Evolutionary conservation across 2,113 vertebrate genomes (phyloP).

Genomic region (Agapornis roseicollis): DNA sequence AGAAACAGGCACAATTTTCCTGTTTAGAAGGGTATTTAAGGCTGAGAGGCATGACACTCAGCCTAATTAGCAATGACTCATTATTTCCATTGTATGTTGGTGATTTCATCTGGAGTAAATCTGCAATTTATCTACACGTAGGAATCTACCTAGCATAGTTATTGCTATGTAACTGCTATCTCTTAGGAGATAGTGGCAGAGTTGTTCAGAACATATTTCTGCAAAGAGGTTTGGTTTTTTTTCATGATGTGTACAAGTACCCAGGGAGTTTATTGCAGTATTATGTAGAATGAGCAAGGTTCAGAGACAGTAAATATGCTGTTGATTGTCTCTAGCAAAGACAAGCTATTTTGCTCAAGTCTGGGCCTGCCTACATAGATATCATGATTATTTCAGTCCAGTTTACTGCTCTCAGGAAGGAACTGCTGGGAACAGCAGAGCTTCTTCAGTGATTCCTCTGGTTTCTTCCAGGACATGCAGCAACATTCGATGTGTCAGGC

Average conservation of each 20-base stretch:
- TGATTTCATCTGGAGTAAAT: neutral
- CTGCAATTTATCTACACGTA: neutral
- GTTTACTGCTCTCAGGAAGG: neutral
- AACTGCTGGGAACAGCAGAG: neutral
- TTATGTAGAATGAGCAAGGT: neutral
- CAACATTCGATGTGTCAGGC: neutral
- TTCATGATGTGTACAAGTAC: neutral
- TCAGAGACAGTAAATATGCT: neutral
- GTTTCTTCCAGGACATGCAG: neutral
- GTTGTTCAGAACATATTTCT: neutral
- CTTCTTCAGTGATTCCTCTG: neutral
- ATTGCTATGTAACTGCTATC: neutral
- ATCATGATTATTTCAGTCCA: neutral
- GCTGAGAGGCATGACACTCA: neutral
- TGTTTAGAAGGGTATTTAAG: neutral
- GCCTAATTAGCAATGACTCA: slow-evolving; percentile 2
- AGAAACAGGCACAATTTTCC: neutral
- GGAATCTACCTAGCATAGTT: neutral
- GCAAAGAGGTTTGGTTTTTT: fast-evolving
- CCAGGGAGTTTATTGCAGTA: neutral
- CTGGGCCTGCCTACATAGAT: neutral
- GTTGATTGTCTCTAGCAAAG: neutral
- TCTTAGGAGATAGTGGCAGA: neutral
- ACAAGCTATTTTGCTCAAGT: neutral
- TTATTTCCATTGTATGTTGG: neutral